phyloP scores from a whole-genome alignment of 2,113 vertebrate species.

The Sebastes schlegelii region DNA sequence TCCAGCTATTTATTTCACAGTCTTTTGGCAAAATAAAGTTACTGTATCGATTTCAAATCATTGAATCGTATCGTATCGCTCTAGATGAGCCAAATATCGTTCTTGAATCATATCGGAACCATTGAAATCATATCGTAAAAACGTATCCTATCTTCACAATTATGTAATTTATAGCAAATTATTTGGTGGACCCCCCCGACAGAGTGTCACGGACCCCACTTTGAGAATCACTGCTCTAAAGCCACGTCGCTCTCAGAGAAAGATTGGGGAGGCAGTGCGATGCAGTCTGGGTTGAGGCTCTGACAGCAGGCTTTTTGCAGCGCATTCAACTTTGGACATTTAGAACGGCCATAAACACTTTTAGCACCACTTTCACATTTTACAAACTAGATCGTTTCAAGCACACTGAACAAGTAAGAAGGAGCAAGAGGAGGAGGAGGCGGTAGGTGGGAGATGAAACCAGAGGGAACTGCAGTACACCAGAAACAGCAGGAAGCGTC shows the following conservation, averaged over 20 bases:
- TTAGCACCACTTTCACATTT: not conserved
- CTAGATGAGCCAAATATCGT: too few species aligned
- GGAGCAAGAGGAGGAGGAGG: not conserved
- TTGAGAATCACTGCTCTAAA: too few species aligned
- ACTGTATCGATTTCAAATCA: too few species aligned
- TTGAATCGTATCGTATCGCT: too few species aligned
- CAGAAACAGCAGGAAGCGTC: not conserved
- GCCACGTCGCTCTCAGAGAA: not conserved
- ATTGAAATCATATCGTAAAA: too few species aligned
- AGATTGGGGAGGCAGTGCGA: not conserved
- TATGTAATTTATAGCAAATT: too few species aligned
- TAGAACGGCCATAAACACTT: conserved; percentile 10
- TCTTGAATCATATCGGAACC: too few species aligned
- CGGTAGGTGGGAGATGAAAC: conserved; percentile 20
- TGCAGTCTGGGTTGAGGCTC: conserved; percentile 8
- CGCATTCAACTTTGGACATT: conserved; percentile 18
- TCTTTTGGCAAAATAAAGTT: too few species aligned
- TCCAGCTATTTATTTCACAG: too few species aligned
- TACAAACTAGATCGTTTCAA: not conserved
- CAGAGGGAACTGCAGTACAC: not conserved
- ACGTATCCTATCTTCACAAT: too few species aligned
- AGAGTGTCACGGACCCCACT: too few species aligned
- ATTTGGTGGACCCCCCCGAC: too few species aligned
- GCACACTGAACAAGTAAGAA: not conserved
- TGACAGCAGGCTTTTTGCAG: not conserved